Base-by-base conservation (phyloP, 2,797 vertebrate species). In the Sebastes oblongus region DNA sequence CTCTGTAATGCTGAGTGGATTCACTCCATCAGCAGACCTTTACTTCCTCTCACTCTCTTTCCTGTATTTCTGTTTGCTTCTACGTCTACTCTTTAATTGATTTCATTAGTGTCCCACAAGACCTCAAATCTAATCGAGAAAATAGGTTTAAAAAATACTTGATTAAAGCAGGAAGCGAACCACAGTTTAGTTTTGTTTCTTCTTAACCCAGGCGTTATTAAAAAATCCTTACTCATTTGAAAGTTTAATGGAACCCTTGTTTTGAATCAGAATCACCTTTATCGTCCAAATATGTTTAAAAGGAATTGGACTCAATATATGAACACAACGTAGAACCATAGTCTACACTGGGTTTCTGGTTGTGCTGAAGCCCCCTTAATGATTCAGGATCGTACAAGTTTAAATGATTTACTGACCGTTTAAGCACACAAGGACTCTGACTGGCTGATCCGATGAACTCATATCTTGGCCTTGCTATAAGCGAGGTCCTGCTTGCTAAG, bases 1-100 rank as follows among this genome's bases (percentile, higher is more conserved):
- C 66, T 81, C 78, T 64, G 68, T 83, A 73, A 81, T 55, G 29
- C 62, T 79, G 84, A 84, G 84, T 75, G 77, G 66, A 77, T 77
- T 2, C 58, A 16, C 66, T 79, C 32, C 72, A 87, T 83, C 81
- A 65, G 30, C 42, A 22, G 29, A 34, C 24, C 65, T 36, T 65
- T n/a, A 36, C 70, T 76, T 71, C 20, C 36, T 60, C 8, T 11
- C 14, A 56, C 62, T 10, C 55, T 34, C 59, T 58, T 16, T 69
- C 39, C 56, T 58, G 22, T 10, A 10, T 56, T 27, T 46, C 10
- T 25, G 6, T 67, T 69, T 66, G 36, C n/a, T 24, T 30, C 10
- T 6, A 66, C 14, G 7, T 32, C 6, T 65, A 4, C 5, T 46
- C 14, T 46, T 56, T 20, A 3, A 2, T 59, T 11, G 5, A n/a